Percentiles rank a stretch among this genome's conserved stretches.
Conservation (phyloP, 2,113 vertebrate species). For the Malurus cyaneus region DNA sequence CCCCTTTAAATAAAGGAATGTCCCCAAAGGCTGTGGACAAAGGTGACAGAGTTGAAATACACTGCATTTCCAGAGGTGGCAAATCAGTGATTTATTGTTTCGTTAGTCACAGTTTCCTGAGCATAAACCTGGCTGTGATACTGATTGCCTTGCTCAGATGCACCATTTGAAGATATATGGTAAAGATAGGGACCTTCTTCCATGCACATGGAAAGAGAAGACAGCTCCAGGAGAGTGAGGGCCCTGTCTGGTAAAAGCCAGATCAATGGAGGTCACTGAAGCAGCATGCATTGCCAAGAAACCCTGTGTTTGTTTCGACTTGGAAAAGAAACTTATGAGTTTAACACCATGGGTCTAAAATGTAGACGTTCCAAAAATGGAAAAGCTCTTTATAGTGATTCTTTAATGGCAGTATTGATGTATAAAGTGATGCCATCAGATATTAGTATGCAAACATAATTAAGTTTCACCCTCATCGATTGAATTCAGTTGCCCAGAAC, state of each 20-base stretch:
- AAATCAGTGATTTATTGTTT: conserved; percentile 26
- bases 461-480: neutral
- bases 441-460: neutral
- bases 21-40: neutral
- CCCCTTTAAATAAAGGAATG: neutral
- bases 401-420: neutral
- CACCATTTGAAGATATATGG: conserved; percentile 38
- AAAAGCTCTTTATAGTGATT: neutral
- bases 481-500: neutral
- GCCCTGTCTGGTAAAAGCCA: neutral
- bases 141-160: neutral
- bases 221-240: neutral
- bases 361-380: neutral
- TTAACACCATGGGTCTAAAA: neutral
- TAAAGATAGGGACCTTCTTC: conserved; percentile 36
- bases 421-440: neutral
- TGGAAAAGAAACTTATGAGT: conserved; percentile 13
- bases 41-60: neutral
- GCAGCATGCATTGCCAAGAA: neutral
- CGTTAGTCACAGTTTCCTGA: conserved; percentile 29
- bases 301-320: conserved; percentile 24
- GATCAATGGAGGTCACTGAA: neutral
- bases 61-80: neutral
- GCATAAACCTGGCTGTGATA: neutral
- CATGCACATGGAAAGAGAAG: conserved; percentile 7